Evolutionary conservation across 2,888 invertebrate genomes (phyloP).

Genomic region (Linnaemya vulpina): DNA sequence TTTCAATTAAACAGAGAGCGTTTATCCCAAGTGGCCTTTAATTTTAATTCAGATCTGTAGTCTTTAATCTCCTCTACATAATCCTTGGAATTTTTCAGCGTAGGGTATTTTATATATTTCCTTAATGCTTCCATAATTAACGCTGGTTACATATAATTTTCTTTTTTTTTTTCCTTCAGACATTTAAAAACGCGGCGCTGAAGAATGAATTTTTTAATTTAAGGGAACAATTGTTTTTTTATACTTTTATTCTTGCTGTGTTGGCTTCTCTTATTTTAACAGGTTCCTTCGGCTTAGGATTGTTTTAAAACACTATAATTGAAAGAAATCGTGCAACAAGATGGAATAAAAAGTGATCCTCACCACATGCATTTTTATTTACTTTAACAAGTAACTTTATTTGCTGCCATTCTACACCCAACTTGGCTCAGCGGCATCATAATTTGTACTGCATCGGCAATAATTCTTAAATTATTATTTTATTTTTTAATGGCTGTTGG

Average conservation of each 20-base stretch:
- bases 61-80: not conserved
- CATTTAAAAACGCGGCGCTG: not conserved
- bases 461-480: conserved; percentile 59
- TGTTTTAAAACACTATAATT: conserved; percentile 55
- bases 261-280: conserved; percentile 6
- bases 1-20: no score
- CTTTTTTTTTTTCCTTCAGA: no score
- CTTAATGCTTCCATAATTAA: conserved; percentile 25
- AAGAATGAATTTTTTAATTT: conserved; percentile 37
- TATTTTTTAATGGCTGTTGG: conserved; percentile 32
- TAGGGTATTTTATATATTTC: conserved; percentile 4
- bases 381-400: conserved; percentile 34
- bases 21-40: no score
- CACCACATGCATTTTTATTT: conserved; percentile 63
- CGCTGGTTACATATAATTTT: conserved; percentile 5
- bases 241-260: not conserved
- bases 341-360: conserved; percentile 50
- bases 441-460: conserved; percentile 50
- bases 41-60: no score
- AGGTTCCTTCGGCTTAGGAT: conserved; percentile 14
- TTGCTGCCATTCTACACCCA: conserved; percentile 24
- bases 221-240: conserved; percentile 31
- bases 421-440: conserved; percentile 45
- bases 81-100: not conserved
- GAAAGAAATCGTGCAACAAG: conserved; percentile 59